phyloP scores from a whole-genome alignment of 2,888 invertebrate species.

The Hydroisotoma schaefferi region DNA sequence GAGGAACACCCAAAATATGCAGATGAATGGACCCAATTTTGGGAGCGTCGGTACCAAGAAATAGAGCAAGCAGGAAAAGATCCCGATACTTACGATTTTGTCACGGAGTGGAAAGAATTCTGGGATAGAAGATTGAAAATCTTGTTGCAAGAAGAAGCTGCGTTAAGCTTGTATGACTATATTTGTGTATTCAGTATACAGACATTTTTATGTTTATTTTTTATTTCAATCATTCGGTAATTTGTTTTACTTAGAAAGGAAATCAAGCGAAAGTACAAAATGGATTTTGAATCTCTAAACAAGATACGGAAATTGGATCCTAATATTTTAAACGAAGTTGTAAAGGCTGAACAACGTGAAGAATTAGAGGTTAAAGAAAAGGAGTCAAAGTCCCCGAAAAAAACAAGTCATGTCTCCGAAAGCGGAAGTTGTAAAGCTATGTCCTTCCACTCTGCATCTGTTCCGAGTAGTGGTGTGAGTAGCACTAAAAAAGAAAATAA shows the following conservation, averaged over 20 bases:
- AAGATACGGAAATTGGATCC: conserved; percentile 13
- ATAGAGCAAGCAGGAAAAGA: conserved; percentile 35
- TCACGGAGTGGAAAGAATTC: conserved; percentile 43
- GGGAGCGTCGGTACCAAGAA: conserved; percentile 45
- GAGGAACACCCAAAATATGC: conserved; percentile 44
- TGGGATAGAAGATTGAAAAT: conserved; percentile 35
- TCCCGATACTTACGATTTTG: conserved; percentile 40
- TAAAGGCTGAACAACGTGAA: not conserved
- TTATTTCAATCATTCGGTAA: too few relatives aligned
- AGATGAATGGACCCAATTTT: conserved; percentile 44
- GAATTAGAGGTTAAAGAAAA: too few relatives aligned
- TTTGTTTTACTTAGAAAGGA: conserved; percentile 18
- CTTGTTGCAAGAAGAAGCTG: conserved; percentile 34
- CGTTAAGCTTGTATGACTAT: too few relatives aligned
- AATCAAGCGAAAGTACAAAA: conserved; percentile 35
- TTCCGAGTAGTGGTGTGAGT: too few relatives aligned
- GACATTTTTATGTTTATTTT: too few relatives aligned
- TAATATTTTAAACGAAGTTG: not conserved
- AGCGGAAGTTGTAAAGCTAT: too few relatives aligned
- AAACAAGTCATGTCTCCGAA: too few relatives aligned
- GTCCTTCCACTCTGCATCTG: too few relatives aligned
- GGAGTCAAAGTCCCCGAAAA: too few relatives aligned
- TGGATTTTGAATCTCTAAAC: conserved; percentile 39
- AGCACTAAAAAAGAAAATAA: too few relatives aligned
- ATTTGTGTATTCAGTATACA: too few relatives aligned